phyloP scores from a whole-genome alignment of 2,113 vertebrate genomes.

The Boleophthalmus pectinirostris region DNA sequence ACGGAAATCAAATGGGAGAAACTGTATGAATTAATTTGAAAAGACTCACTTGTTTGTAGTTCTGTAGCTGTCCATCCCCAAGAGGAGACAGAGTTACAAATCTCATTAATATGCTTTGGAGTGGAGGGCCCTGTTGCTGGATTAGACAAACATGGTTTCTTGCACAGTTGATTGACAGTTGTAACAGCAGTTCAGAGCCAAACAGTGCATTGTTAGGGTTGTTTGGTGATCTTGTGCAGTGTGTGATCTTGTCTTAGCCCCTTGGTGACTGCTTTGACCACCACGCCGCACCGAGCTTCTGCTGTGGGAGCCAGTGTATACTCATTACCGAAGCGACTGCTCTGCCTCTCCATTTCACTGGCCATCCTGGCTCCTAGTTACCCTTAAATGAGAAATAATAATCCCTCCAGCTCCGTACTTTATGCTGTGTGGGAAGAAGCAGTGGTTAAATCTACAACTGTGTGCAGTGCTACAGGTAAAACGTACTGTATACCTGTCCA shows the following conservation, averaged over 20 bases:
- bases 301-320: conserved; percentile 14
- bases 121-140: conserved; percentile 52
- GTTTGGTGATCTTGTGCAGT: conserved; percentile 42
- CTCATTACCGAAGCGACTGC: conserved; percentile 48
- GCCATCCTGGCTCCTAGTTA: conserved; percentile 40
- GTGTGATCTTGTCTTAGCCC: conserved; percentile 43
- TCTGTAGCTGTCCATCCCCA: conserved; percentile 27
- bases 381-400: conserved; percentile 65
- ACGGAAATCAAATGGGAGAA: conserved; percentile 17
- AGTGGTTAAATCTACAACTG: conserved; percentile 29
- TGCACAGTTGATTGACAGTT: conserved; percentile 60
- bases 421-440: conserved; percentile 41
- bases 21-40: conserved; percentile 45
- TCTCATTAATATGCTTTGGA: conserved; percentile 58
- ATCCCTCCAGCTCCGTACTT: conserved; percentile 36
- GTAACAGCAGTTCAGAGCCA: conserved; percentile 35
- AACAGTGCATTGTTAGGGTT: conserved; percentile 53
- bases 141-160: conserved; percentile 66
- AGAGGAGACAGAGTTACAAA: conserved; percentile 46
- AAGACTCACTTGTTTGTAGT: conserved; percentile 31
- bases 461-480: conserved; percentile 27
- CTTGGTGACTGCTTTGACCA: conserved; percentile 51
- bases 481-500: conserved; percentile 22
- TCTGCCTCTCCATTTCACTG: conserved; percentile 26
- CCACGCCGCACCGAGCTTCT: conserved; percentile 16